Conservation (phyloP, 2,888 invertebrate species). For the Pycnomerus fuliginosus region DNA sequence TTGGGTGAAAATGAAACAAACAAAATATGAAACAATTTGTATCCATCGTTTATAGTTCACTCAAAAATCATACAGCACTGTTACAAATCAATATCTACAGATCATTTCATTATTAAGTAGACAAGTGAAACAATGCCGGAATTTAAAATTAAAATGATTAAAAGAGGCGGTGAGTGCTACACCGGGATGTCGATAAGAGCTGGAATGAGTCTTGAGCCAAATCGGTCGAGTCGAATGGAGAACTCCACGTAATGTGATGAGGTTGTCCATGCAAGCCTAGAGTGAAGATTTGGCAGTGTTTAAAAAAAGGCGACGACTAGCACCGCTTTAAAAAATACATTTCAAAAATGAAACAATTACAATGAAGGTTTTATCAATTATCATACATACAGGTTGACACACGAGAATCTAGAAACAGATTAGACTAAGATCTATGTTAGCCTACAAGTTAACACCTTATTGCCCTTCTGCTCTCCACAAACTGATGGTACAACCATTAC, state of each 20-base stretch:
- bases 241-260: no score
- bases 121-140: slow-evolving; percentile 49
- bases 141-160: no score
- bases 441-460: slow-evolving; percentile 44
- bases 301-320: slow-evolving; percentile 35
- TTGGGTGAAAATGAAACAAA: slow-evolving; percentile 45
- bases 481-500: slow-evolving; percentile 33
- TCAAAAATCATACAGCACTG: slow-evolving; percentile 52
- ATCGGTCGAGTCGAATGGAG: slow-evolving; percentile 24
- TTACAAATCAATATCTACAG: slow-evolving; percentile 50
- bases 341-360: slow-evolving; percentile 35
- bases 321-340: slow-evolving; percentile 27
- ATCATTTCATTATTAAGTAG: slow-evolving; percentile 42
- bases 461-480: slow-evolving; percentile 42
- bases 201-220: slow-evolving; percentile 47
- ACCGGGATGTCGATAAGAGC: slow-evolving; percentile 26
- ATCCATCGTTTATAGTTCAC: slow-evolving; percentile 52
- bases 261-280: slow-evolving; percentile 29
- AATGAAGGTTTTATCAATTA: slow-evolving; percentile 29
- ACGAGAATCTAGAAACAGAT: slow-evolving; percentile 45
- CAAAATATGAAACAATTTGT: slow-evolving; percentile 52
- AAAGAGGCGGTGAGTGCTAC: slow-evolving; percentile 19
- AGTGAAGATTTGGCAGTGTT: slow-evolving; percentile 39
- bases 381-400: slow-evolving; percentile 42
- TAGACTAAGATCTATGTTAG: slow-evolving; percentile 44